These are phyloP conservation scores for Meiosimyza decipiens DNA, from an alignment of 2,888 invertebrate genomes.

Conservation along the genomic window DNA sequence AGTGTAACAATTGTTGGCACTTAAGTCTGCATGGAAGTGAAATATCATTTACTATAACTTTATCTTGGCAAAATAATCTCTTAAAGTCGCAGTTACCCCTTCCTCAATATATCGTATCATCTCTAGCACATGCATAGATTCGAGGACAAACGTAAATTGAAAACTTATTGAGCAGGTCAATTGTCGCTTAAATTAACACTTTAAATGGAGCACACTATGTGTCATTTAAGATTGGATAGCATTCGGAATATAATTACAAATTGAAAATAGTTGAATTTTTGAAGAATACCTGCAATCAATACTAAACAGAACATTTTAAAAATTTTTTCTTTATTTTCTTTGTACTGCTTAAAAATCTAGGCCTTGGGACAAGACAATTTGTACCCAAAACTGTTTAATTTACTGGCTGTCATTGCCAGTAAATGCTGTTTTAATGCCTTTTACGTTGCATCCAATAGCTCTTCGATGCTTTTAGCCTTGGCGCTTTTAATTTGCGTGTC, in stretches of 20 bases:
- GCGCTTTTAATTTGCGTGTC: slow-evolving; percentile 1
- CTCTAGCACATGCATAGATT: not conserved
- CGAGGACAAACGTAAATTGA: slow-evolving; percentile 1
- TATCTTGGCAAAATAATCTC: too few relatives aligned
- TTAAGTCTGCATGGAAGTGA: too few relatives aligned
- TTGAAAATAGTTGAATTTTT: too few relatives aligned
- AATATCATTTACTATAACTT: too few relatives aligned
- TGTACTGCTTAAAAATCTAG: not conserved
- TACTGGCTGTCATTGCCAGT: slow-evolving; percentile 8
- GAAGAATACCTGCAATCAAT: too few relatives aligned
- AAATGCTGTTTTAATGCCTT: not conserved
- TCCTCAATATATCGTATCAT: not conserved
- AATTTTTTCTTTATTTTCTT: not conserved
- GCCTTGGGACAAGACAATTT: not conserved
- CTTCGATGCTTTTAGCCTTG: not conserved
- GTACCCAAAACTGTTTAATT: not conserved
- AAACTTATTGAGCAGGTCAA: slow-evolving; percentile 22
- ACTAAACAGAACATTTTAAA: not conserved
- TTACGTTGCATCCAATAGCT: not conserved
- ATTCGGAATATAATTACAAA: too few relatives aligned
- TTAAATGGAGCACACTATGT: slow-evolving; percentile 6
- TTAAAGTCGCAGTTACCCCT: too few relatives aligned
- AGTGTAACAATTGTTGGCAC: not conserved
- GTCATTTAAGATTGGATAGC: too few relatives aligned
- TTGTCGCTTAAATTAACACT: slow-evolving; percentile 23